Base-by-base conservation (phyloP, 2,888 invertebrate genomes). In the Lepidocyrtoides sp. region DNA sequence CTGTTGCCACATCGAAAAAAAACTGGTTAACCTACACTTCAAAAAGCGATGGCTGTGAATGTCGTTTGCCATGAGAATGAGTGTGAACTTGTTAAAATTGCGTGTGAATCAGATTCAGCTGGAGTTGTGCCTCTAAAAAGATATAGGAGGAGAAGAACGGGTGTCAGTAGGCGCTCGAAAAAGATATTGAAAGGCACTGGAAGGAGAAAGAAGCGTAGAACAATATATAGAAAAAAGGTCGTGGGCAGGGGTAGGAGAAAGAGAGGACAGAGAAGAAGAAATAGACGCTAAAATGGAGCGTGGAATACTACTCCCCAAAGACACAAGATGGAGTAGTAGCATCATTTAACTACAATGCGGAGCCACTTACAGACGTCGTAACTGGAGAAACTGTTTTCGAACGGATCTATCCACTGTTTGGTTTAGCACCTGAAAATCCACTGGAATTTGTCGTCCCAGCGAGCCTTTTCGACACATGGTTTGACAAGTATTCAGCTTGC, bases 201-300 rank as follows among this genome's bases (percentile, higher is more conserved):
- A 14, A 66, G 32, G 14, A 17, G 32, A 10, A 32, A 7, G 14
- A 63, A 26, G 14, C 3, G 32, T n/a, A n/a, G n/a, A 12, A 12
- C 2, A 29, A 66, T 32, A 32, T 2, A 2, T 0, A 66, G 14
- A n/a, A 26, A n/a, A 1, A 32, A 14, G 8, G 2, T 66, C 5
- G 7, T 14, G 0, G 66, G 66, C 2, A 2, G 2, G 12, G 66
- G 66, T 14, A 3, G 29, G 0, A 66, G n/a, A 26, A 29, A 32
- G n/a, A 66, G 5, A 48, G 2, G 7, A 4, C 7, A 10, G 3
- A 26, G 3, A 5, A 23, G 66, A 10, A 23, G 0, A 60, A 60
- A 26, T 1, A 60, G 60, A 32, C 66, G 66, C 4, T 66, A 32
- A 66, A 32, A 66, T 66, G 66, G 66, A 66, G 32, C 29, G 66